Evolutionary conservation across 2,888 invertebrate genomes (phyloP).

Genomic region (Stenolophus ochropezus): DNA sequence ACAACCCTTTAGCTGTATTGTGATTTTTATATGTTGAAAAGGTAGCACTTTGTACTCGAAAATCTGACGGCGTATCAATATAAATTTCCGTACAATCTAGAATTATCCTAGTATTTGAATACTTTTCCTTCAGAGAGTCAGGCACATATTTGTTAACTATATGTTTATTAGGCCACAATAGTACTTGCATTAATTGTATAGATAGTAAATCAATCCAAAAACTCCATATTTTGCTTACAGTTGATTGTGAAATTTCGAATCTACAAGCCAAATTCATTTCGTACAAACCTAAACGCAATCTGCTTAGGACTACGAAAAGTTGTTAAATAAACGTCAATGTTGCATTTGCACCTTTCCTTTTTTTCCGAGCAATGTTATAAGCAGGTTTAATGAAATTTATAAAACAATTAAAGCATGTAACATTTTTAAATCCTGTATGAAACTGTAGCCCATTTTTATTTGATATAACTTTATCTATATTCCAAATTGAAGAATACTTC

Average conservation of each 20-base stretch:
- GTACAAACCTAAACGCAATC: background rate
- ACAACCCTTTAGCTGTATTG: background rate
- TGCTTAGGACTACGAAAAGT: background rate
- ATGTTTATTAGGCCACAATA: background rate
- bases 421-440: too few relatives aligned
- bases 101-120: background rate
- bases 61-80: background rate
- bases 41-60: background rate
- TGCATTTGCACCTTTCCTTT: background rate
- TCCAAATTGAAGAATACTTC: background rate
- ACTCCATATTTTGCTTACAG: background rate
- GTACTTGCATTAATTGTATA: background rate
- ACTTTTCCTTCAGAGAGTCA: background rate
- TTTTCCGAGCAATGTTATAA: background rate
- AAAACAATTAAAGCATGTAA: background rate
- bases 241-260: background rate
- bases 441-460: background rate
- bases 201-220: background rate
- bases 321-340: background rate
- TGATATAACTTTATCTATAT: background rate
- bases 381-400: background rate
- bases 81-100: too few relatives aligned
- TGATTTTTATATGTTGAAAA: background rate
- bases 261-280: background rate
- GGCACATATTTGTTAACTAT: background rate